Conservation (phyloP, 92 coral and sea anemone genomes). For the Diadumene lineata region DNA sequence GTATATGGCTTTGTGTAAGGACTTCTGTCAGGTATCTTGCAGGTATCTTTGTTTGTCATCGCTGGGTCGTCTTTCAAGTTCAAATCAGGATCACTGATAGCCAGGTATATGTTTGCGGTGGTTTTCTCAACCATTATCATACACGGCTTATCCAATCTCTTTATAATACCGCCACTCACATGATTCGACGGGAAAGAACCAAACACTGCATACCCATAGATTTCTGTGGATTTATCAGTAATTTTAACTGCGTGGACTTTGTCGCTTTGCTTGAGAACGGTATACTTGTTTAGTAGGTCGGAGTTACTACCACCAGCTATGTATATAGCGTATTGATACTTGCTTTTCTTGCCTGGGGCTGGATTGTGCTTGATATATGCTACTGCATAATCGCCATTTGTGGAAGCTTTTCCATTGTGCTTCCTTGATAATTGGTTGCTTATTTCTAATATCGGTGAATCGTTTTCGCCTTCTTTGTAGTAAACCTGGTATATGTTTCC, state of each 20-base stretch:
- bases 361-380: conserved; percentile 60
- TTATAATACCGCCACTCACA: conserved; percentile 41
- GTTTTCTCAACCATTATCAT: conserved; percentile 59
- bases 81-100: conserved; percentile 14
- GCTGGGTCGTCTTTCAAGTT: background rate
- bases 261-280: conserved; percentile 24
- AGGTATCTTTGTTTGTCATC: background rate
- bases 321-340: conserved; percentile 56
- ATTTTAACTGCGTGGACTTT: conserved; percentile 64
- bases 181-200: background rate
- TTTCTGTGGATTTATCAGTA: background rate
- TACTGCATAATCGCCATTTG: conserved; percentile 50
- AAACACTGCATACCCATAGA: conserved; percentile 62
- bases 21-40: background rate
- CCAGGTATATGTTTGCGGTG: conserved; percentile 4
- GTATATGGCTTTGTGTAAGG: background rate
- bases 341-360: background rate
- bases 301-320: conserved; percentile 8
- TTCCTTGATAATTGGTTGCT: conserved; percentile 37
- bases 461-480: background rate
- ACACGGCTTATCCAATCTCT: conserved; percentile 26
- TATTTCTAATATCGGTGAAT: background rate
- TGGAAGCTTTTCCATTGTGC: background rate
- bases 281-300: conserved; percentile 6
- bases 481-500: conserved; percentile 11